Conservation (phyloP, 2,113 vertebrate genomes). For the Pterocles burchelli region DNA sequence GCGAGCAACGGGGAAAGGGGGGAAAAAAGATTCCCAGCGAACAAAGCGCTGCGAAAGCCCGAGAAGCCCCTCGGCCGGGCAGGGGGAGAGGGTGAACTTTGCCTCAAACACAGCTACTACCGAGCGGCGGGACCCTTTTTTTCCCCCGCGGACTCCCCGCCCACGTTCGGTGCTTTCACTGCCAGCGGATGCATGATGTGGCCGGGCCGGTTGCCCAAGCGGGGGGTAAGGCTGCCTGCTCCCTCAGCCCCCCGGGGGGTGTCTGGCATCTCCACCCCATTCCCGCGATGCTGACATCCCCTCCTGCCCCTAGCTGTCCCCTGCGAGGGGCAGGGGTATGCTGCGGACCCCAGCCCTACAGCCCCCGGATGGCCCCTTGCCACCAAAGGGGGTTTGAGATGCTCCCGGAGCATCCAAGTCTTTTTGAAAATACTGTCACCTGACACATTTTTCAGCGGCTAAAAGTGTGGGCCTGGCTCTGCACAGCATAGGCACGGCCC, state of each 20-base stretch:
- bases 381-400: neutral
- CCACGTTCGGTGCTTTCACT: neutral
- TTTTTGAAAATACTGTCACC: neutral
- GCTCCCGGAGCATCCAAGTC: neutral
- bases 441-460: neutral
- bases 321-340: neutral
- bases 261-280: neutral
- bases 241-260: neutral
- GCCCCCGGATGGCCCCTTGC: neutral
- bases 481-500: neutral
- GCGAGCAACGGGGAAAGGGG: neutral
- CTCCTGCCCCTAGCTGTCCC: too few relatives aligned
- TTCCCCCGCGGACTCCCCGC: neutral
- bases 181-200: neutral
- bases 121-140: neutral
- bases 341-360: neutral
- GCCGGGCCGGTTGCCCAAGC: neutral
- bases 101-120: neutral
- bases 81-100: neutral
- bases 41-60: conserved; percentile 3
- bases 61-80: neutral
- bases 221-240: neutral
- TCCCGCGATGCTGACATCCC: neutral
- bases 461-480: neutral
- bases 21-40: neutral